Evolutionary conservation across 2,797 vertebrate genomes (phyloP).

Genomic region (Taenioides sp.): DNA sequence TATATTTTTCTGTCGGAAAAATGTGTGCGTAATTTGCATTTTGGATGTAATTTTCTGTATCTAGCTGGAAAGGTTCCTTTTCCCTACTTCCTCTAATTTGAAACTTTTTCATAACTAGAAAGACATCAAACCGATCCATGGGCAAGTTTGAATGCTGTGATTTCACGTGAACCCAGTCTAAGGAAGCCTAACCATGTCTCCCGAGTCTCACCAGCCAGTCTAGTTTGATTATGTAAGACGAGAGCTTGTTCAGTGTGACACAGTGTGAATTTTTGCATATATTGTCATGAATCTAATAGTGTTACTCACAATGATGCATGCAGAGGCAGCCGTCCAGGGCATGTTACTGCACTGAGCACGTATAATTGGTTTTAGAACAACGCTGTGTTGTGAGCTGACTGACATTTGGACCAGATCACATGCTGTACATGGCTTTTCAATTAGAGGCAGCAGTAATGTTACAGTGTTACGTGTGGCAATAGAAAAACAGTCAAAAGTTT

Average conservation of each 20-base stretch:
- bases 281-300: slow-evolving; percentile 4
- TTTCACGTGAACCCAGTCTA: background rate
- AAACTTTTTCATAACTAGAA: background rate
- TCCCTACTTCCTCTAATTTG: no score
- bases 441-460: slow-evolving; percentile 28
- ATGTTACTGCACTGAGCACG: slow-evolving; percentile 36
- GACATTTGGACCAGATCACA: slow-evolving; percentile 29
- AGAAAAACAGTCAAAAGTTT: no score
- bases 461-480: no score
- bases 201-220: background rate
- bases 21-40: no score
- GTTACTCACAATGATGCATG: slow-evolving; percentile 27
- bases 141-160: background rate
- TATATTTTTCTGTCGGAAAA: no score
- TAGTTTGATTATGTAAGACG: background rate
- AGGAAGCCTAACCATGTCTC: no score
- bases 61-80: no score
- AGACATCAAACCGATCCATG: no score
- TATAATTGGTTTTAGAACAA: slow-evolving; percentile 46
- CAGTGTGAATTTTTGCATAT: background rate
- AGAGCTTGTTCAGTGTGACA: background rate
- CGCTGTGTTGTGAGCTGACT: slow-evolving; percentile 22
- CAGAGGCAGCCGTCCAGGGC: slow-evolving; percentile 28
- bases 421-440: slow-evolving; percentile 34
- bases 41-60: no score